Evolutionary conservation across 2,113 vertebrate species (phyloP).

Genomic region (Sphaerodactylus townsendi): DNA sequence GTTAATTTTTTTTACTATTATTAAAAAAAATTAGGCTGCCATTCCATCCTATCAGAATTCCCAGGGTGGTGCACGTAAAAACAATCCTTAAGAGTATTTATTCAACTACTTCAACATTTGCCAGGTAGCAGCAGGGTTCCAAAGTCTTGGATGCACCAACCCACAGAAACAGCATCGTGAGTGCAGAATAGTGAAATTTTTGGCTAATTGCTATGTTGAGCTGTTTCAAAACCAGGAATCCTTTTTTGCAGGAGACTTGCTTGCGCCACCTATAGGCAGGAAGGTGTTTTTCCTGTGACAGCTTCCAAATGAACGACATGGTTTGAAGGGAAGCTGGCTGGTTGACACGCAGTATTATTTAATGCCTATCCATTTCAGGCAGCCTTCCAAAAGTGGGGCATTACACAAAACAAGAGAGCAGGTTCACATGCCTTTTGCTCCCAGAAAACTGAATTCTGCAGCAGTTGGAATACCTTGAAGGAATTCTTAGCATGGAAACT

Average conservation of each 20-base stretch:
- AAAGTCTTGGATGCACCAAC: not conserved
- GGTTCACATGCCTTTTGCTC: not conserved
- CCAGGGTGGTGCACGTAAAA: not conserved
- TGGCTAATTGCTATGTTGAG: not conserved
- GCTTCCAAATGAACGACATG: not conserved
- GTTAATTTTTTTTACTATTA: too few relatives aligned
- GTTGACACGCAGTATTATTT: not conserved
- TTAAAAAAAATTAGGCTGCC: too few relatives aligned
- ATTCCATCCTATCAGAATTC: too few relatives aligned
- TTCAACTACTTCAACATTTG: not conserved
- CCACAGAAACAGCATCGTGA: not conserved
- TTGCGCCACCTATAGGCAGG: slow-evolving; percentile 49
- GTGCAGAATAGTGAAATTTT: not conserved
- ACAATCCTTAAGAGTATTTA: not conserved
- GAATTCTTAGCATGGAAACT: not conserved
- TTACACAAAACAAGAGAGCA: not conserved
- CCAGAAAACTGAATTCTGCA: not conserved
- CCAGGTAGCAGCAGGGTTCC: not conserved
- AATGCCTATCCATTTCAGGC: not conserved
- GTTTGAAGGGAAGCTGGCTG: not conserved
- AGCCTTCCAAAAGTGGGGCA: not conserved
- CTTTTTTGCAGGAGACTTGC: not conserved
- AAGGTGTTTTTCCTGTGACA: not conserved
- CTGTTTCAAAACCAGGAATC: not conserved
- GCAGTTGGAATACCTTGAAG: not conserved